Base-by-base conservation (phyloP, 2,888 invertebrate species). In the Macrostomum cliftonense region DNA sequence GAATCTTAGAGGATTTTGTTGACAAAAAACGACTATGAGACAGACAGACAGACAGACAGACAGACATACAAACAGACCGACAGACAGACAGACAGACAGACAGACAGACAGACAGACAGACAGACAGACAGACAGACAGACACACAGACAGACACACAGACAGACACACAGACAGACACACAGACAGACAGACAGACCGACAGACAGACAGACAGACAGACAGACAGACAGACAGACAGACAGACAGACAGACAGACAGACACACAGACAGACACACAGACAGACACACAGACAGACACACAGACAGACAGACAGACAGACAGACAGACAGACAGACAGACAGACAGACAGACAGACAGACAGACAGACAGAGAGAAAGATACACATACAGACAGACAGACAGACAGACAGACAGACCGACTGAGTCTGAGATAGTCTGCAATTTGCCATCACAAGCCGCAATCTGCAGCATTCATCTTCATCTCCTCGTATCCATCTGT, bases 91-190 rank as follows among this genome's bases (percentile, higher is more conserved):
- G 28, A 28, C 28, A 28, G 28, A 28, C 28, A 28, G 28, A 28
- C 28, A 43, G 43, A 43, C 43, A 43, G 43, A 43, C 43, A 43
- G 43, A 43, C 43, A 43, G 43, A 43, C 43, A 43, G 43, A 43
- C 43, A 43, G 43, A 43, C 43, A 43, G 43, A 43, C 43, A 43
- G 43, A 43, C 43, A 43, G 43, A 43, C 43, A 43, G 43, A 43
- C 43, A 43, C 7, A 43, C 43, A 43, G 43, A 43, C 43, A 43
- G 43, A 43, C 43, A 43, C 7, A 43, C 43, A 43, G 43, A 43
- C 43, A 43, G 43, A 43, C 43, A 43, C 7, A 43, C 43, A 43
- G 43, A 43, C 43, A 43, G 43, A 43, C 43, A 43, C 7, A 43
- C 43, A 43, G 43, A 43, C 43, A 28, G 28, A 28, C 28, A 28